phyloP scores from a whole-genome alignment of 2,888 invertebrate species.

The Gnatocerus cornutus region DNA sequence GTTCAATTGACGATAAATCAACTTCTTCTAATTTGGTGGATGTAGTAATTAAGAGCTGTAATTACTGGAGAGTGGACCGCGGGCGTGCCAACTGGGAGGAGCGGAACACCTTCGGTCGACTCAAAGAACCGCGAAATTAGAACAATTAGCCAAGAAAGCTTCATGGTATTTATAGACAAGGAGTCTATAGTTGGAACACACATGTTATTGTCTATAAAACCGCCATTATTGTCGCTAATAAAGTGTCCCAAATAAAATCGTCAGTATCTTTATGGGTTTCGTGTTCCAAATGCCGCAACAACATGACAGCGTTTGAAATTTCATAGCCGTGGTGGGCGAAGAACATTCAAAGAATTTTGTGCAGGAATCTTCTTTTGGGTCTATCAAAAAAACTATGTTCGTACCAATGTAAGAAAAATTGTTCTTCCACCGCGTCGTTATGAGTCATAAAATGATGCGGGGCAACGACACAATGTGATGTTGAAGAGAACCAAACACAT shows the following conservation, averaged over 20 bases:
- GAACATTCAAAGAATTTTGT: slow-evolving; percentile 24
- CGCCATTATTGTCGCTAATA: neutral
- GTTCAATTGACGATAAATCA: slow-evolving; percentile 19
- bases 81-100: slow-evolving; percentile 48
- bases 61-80: slow-evolving; percentile 41
- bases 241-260: slow-evolving; percentile 33
- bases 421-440: slow-evolving; percentile 19
- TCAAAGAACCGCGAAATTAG: slow-evolving; percentile 34
- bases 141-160: slow-evolving; percentile 31
- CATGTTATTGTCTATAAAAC: slow-evolving; percentile 14
- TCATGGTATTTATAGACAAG: too few relatives aligned
- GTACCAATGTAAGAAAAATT: slow-evolving; percentile 3
- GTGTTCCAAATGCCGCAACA: neutral
- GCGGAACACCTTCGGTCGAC: slow-evolving; percentile 41
- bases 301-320: slow-evolving; percentile 19
- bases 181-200: neutral
- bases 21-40: slow-evolving; percentile 42
- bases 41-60: slow-evolving; percentile 46
- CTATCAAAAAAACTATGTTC: neutral
- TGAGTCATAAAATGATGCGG: slow-evolving; percentile 48
- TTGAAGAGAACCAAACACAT: slow-evolving; percentile 43
- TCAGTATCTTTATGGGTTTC: slow-evolving; percentile 16
- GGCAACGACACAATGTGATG: slow-evolving; percentile 49
- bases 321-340: slow-evolving; percentile 12
- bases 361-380: too few relatives aligned